Evolutionary conservation across 2,113 vertebrate genomes (phyloP).

Genomic region (Meleagris gallopavo): DNA sequence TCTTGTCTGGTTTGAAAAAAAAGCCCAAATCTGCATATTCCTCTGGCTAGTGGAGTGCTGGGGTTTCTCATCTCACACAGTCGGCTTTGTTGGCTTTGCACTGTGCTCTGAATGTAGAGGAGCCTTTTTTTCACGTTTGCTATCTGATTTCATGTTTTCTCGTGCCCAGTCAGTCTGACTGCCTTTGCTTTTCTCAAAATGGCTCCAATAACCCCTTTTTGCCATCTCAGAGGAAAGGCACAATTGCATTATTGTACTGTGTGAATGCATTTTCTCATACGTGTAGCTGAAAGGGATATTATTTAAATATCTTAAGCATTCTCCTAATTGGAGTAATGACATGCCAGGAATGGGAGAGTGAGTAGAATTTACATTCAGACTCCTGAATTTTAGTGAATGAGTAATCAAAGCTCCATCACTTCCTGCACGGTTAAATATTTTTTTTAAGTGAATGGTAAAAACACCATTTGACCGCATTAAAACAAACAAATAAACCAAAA

Average conservation of each 20-base stretch:
- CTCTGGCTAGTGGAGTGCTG: neutral
- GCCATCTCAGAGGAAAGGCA: slow-evolving; percentile 39
- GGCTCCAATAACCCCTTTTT: neutral
- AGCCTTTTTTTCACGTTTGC: neutral
- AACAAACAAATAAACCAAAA: neutral
- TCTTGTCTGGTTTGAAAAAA: neutral
- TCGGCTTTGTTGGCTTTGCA: neutral
- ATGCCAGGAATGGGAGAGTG: neutral
- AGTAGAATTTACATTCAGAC: slow-evolving; percentile 3
- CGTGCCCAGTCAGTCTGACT: neutral
- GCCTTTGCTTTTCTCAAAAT: slow-evolving; percentile 38
- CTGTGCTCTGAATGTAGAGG: neutral
- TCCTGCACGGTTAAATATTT: slow-evolving; percentile 23
- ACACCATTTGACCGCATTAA: neutral
- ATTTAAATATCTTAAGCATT: slow-evolving; percentile 35
- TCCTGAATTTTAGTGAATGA: slow-evolving; percentile 27
- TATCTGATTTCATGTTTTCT: neutral
- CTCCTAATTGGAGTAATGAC: slow-evolving; percentile 16
- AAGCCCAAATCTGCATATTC: neutral
- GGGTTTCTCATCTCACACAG: neutral
- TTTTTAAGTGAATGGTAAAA: neutral
- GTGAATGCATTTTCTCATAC: slow-evolving; percentile 49
- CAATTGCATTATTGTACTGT: slow-evolving; percentile 51
- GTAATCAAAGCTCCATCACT: slow-evolving; percentile 12
- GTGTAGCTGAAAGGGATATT: slow-evolving; percentile 39